phyloP scores from a whole-genome alignment of 2,888 invertebrate species.

The Marasmarcha lunaedactyla region DNA sequence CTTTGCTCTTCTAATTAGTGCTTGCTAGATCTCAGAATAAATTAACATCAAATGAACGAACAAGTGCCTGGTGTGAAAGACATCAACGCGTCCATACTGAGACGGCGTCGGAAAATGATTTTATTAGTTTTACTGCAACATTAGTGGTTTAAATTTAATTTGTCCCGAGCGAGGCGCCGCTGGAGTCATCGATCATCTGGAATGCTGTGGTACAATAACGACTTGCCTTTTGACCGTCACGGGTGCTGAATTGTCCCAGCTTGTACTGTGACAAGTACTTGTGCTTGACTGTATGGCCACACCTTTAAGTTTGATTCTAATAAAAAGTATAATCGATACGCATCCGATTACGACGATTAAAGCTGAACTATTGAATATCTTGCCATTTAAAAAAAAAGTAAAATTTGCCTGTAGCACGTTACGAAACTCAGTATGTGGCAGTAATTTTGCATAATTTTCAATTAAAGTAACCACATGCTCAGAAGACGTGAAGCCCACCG shows the following conservation, averaged over 20 bases:
- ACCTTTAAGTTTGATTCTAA: too few relatives aligned
- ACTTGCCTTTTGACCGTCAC: constrained; percentile 25
- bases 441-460: constrained; percentile 50
- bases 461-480: too few relatives aligned
- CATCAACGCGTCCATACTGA: too few relatives aligned
- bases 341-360: not conserved
- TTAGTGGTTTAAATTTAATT: constrained; percentile 64
- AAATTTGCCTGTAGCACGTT: constrained; percentile 18
- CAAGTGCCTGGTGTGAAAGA: too few relatives aligned
- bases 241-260: constrained; percentile 1
- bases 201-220: constrained; percentile 46
- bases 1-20: constrained; percentile 7
- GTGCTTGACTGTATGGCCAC: not conserved
- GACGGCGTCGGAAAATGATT: too few relatives aligned
- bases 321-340: too few relatives aligned
- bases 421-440: constrained; percentile 40
- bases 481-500: too few relatives aligned
- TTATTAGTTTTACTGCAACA: constrained; percentile 23
- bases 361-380: too few relatives aligned
- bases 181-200: constrained; percentile 58
- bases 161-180: constrained; percentile 51
- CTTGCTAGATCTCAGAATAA: too few relatives aligned
- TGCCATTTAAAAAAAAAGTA: too few relatives aligned
- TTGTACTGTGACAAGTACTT: too few relatives aligned
- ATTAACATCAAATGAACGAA: too few relatives aligned